phyloP scores from a whole-genome alignment of 2,113 vertebrate species.

The Takifugu bimaculatus region DNA sequence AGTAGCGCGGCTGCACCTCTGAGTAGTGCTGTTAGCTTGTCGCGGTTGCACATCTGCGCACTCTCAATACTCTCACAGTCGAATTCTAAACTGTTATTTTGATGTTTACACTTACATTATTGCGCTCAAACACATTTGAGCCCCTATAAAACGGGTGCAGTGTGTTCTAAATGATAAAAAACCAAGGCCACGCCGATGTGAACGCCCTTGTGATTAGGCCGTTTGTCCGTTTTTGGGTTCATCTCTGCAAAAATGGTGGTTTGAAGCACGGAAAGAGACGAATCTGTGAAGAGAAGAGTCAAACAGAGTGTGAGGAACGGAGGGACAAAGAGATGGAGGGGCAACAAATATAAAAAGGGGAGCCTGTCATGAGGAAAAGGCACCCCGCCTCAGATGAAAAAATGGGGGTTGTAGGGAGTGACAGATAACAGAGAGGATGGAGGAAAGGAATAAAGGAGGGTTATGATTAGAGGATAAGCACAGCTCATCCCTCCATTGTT shows the following conservation, averaged over 20 bases:
- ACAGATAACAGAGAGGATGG: slow-evolving; percentile 45
- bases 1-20: slow-evolving; percentile 19
- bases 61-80: too few relatives aligned
- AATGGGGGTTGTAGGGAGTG: slow-evolving; percentile 24
- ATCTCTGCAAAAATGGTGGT: background rate
- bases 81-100: too few relatives aligned
- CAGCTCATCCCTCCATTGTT: slow-evolving; percentile 70
- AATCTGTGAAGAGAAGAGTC: slow-evolving; percentile 54
- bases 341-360: slow-evolving; percentile 32
- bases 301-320: slow-evolving; percentile 44
- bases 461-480: slow-evolving; percentile 68
- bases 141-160: too few relatives aligned
- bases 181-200: too few relatives aligned
- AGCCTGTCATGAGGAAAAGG: slow-evolving; percentile 38
- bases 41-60: too few relatives aligned
- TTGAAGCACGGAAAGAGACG: background rate
- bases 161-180: too few relatives aligned
- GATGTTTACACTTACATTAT: too few relatives aligned
- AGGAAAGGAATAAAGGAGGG: slow-evolving; percentile 53
- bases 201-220: background rate
- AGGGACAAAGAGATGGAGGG: slow-evolving; percentile 60
- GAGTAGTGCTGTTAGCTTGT: slow-evolving; percentile 30
- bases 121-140: too few relatives aligned
- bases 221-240: background rate
- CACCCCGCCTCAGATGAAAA: slow-evolving; percentile 40